These are phyloP conservation scores for Xenops minutus DNA, from an alignment of 2,797 vertebrate genomes.

Conservation along the genomic window DNA sequence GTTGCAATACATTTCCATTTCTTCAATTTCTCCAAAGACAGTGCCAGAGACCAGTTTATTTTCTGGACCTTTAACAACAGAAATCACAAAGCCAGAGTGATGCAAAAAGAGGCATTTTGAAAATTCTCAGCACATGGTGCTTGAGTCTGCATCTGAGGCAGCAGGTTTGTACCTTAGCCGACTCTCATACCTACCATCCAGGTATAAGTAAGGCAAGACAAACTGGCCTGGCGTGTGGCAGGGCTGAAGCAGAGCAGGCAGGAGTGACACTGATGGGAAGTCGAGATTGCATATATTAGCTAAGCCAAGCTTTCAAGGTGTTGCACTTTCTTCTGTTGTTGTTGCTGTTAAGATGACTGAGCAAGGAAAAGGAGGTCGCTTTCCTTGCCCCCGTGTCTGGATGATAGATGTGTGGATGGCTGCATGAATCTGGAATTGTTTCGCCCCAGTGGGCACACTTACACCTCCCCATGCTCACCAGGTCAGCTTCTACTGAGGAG, in stretches of 20 bases:
- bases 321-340: no score
- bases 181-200: fast-evolving
- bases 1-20: constrained; percentile 15
- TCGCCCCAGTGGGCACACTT: not conserved
- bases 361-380: not conserved
- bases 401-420: not conserved
- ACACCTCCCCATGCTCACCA: fast-evolving
- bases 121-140: not conserved
- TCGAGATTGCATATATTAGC: not conserved
- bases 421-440: not conserved
- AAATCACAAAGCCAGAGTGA: not conserved
- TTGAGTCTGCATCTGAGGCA: not conserved
- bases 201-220: not conserved
- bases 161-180: not conserved
- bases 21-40: not conserved
- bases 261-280: not conserved
- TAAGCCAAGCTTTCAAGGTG: not conserved
- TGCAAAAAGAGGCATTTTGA: not conserved
- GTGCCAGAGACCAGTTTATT: not conserved
- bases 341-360: not conserved
- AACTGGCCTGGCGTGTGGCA: fast-evolving
- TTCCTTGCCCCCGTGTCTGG: not conserved
- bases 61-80: not conserved
- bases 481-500: not conserved
- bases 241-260: not conserved